These are phyloP conservation scores for Temnothorax rugatulus DNA, from an alignment of 2,888 invertebrate species.

Conservation along the genomic window DNA sequence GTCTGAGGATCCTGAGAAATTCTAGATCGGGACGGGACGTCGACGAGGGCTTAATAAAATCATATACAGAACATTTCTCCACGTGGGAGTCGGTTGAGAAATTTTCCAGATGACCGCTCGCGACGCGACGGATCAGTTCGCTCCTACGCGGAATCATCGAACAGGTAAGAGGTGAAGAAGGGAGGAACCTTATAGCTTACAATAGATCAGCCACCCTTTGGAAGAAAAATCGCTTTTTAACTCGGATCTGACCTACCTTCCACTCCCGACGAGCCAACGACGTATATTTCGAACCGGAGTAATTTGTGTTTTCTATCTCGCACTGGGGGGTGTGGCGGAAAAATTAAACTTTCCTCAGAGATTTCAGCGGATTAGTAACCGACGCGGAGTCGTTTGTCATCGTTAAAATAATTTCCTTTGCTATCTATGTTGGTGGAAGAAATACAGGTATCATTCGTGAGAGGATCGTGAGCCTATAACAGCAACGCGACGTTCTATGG, in stretches of 20 bases:
- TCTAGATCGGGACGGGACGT: background rate
- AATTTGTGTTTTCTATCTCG: slow-evolving; percentile 80
- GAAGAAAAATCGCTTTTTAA: slow-evolving; percentile 83
- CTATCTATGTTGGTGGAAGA: slow-evolving; percentile 40
- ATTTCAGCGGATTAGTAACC: slow-evolving; percentile 46
- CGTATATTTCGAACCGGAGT: slow-evolving; percentile 75
- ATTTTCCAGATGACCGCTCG: slow-evolving; percentile 80
- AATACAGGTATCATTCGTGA: slow-evolving; percentile 49
- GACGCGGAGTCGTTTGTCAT: slow-evolving; percentile 80
- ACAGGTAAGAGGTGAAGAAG: slow-evolving; percentile 71
- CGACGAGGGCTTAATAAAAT: slow-evolving; percentile 80
- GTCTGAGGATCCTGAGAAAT: slow-evolving; percentile 63
- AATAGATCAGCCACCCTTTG: slow-evolving; percentile 54
- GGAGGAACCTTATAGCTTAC: slow-evolving; percentile 45
- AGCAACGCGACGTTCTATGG: slow-evolving; percentile 25
- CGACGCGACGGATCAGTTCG: slow-evolving; percentile 48
- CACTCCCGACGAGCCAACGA: slow-evolving; percentile 68
- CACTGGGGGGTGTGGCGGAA: slow-evolving; percentile 77
- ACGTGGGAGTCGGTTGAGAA: slow-evolving; percentile 81
- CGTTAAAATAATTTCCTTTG: slow-evolving; percentile 82
- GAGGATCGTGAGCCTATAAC: slow-evolving; percentile 23
- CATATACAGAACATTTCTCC: slow-evolving; percentile 81
- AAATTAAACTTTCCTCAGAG: slow-evolving; percentile 79
- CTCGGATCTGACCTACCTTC: slow-evolving; percentile 69
- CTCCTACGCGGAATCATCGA: slow-evolving; percentile 36